phyloP scores from a whole-genome alignment of 2,113 vertebrate species.

The Spea multiplicata region DNA sequence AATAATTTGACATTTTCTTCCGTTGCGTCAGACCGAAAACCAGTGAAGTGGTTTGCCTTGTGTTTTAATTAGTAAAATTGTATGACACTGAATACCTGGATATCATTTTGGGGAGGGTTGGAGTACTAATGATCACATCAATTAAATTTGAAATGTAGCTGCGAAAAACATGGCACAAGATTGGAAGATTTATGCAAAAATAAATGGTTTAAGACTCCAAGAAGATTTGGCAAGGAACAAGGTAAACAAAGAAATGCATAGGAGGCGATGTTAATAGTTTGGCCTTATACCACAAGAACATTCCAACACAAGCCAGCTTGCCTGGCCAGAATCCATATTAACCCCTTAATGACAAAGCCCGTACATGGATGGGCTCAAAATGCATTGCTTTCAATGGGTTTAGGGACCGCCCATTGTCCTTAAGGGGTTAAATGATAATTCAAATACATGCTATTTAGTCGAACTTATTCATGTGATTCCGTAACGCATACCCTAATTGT shows the following conservation, averaged over 20 bases:
- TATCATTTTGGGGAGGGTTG: conserved; percentile 39
- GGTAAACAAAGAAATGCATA: not conserved
- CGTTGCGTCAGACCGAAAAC: conserved; percentile 26
- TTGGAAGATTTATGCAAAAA: not conserved
- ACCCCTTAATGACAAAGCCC: too few relatives aligned
- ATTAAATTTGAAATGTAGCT: conserved; percentile 38
- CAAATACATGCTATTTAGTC: too few relatives aligned
- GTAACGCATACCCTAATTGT: too few relatives aligned
- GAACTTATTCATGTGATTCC: too few relatives aligned
- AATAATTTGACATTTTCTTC: conserved; percentile 30
- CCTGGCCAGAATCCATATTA: too few relatives aligned
- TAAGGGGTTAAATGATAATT: too few relatives aligned
- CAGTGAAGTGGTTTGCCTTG: conserved; percentile 32
- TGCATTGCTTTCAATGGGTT: too few relatives aligned
- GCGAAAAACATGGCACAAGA: conserved; percentile 27
- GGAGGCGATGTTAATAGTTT: too few relatives aligned
- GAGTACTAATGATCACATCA: conserved; percentile 40
- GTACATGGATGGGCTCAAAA: too few relatives aligned
- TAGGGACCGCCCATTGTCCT: too few relatives aligned
- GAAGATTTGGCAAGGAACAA: conserved; percentile 7
- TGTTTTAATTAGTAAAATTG: conserved; percentile 36
- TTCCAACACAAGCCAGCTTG: too few relatives aligned
- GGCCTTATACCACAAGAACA: too few relatives aligned
- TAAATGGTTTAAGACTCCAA: conserved; percentile 24
- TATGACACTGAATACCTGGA: conserved; percentile 31